Conservation (phyloP, 1,140 invertebrate genomes). For the Portunus trituberculatus region DNA sequence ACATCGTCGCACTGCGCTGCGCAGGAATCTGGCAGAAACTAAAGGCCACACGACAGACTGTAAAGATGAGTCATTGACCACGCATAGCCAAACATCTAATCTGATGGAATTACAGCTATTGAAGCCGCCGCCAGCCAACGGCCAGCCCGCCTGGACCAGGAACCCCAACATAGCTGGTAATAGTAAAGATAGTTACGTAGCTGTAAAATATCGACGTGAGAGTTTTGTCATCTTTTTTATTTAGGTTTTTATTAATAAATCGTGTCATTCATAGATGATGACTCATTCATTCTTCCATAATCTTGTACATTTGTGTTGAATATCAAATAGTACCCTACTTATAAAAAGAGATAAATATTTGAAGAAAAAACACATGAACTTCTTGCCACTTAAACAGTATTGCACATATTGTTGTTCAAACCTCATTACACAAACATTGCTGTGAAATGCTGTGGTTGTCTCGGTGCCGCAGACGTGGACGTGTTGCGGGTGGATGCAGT, state of each 20-base stretch:
- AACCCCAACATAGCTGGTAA: constrained; percentile 57
- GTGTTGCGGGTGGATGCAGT: background rate
- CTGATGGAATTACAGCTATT: constrained; percentile 50
- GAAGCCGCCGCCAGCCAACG: constrained; percentile 46
- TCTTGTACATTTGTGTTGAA: too few species aligned
- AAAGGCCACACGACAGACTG: constrained; percentile 28
- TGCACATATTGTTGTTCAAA: too few species aligned
- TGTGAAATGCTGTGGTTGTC: background rate
- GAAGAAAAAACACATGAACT: too few species aligned
- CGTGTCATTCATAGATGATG: too few species aligned
- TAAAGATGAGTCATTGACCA: background rate
- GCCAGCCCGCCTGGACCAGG: constrained; percentile 28
- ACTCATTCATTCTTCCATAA: too few species aligned
- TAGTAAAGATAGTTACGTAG: background rate
- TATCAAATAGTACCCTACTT: too few species aligned
- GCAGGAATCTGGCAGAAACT: background rate
- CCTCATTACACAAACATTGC: too few species aligned
- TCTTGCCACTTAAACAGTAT: too few species aligned
- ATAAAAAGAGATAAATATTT: too few species aligned
- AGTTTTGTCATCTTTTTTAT: too few species aligned
- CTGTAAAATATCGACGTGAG: too few species aligned
- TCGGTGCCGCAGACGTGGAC: background rate
- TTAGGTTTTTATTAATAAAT: too few species aligned
- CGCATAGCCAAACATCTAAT: constrained; percentile 40
- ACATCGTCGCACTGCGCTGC: constrained; percentile 30